Evolutionary conservation across 2,888 invertebrate species (phyloP), one percentile per base, ranked within the genome.

Genomic region (Hymenopus coronatus): DNA sequence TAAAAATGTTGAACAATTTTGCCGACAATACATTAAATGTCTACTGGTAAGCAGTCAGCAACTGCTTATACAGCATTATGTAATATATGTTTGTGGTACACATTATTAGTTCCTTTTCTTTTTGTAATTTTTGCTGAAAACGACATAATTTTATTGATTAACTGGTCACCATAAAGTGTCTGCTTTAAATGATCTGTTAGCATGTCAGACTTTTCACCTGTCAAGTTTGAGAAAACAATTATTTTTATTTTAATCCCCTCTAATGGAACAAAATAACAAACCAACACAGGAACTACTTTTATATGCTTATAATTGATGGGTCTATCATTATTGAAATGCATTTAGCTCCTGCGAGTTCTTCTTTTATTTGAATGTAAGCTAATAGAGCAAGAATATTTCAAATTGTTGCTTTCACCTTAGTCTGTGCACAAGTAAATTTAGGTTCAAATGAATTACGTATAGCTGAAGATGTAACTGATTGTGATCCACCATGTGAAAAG

Each of bases 1-100:
- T 91, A 90, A 90, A 93, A 93, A 91, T 92, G 91, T 70, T 90
- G 91, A 90, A 92, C 92, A 85, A 93, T 91, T 91, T 93, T 92
- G 25, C 90, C 89, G 88, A 92, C 90, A 82, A 92, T 91, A 87
- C 85, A 89, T 91, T 93, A 91, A 87, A 92, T 89, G 88, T 92
- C 92, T 88, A 92, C 88, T 27, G 92, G 91, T 70, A 93, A 88
- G 82, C 89, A 89, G 90, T 92, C 92, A 54, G 91, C 91, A 87
- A 92, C 92, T 90, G 91, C 91, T 92, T 91, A n/a, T 25, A 92
- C 40, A 28, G 91, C 88, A 90, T 92, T 93, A 89, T 92, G 91
- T 25, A 92, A 88, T 87, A 93, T 92, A 90, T 93, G 92, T 33
- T 91, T 83, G 91, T 89, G 83, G 91, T 91, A 90, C 91, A n/a